These are phyloP conservation scores for Hipparchia sbordonii DNA, from an alignment of 2,888 invertebrate species.

Conservation along the genomic window DNA sequence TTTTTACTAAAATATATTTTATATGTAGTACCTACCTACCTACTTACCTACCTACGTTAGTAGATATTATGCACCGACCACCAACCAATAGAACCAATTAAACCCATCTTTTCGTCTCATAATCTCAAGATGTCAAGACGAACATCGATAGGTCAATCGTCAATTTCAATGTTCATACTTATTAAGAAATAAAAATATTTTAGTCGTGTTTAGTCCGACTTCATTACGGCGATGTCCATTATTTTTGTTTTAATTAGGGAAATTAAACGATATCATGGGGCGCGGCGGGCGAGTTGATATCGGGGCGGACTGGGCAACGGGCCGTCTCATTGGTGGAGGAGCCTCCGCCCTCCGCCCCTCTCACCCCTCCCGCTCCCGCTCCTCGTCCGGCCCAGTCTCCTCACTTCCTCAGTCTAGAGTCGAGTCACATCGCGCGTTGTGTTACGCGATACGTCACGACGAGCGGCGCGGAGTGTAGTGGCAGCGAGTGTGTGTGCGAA, in stretches of 20 bases:
- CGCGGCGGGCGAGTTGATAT: conserved; percentile 39
- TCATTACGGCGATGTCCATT: conserved; percentile 67
- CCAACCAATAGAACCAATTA: too few relatives aligned
- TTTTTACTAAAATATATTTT: too few relatives aligned
- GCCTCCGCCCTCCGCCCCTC: conserved; percentile 52
- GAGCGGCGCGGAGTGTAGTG: conserved; percentile 64
- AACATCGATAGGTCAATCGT: too few relatives aligned
- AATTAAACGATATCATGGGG: conserved; percentile 65
- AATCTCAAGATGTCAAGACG: too few relatives aligned
- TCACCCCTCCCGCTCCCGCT: conserved; percentile 37
- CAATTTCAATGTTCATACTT: not conserved
- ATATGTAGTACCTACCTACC: conserved; percentile 4
- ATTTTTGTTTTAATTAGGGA: conserved; percentile 77
- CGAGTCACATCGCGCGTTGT: conserved; percentile 62
- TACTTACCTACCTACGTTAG: too few relatives aligned
- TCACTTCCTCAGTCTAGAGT: conserved; percentile 53
- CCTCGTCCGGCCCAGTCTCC: conserved; percentile 38
- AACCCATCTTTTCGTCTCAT: too few relatives aligned
- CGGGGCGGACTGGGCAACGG: conserved; percentile 41
- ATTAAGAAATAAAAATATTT: conserved; percentile 37
- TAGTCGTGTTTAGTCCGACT: conserved; percentile 47
- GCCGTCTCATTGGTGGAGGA: conserved; percentile 57
- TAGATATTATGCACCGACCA: too few relatives aligned
- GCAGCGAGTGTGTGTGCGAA: conserved; percentile 71
- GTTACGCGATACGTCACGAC: conserved; percentile 48